A percentile compares a stretch with the other conserved stretches of the same genome.
phyloP scores from a whole-genome alignment of 1,140 invertebrate species.

The Heliconius hewitsoni region DNA sequence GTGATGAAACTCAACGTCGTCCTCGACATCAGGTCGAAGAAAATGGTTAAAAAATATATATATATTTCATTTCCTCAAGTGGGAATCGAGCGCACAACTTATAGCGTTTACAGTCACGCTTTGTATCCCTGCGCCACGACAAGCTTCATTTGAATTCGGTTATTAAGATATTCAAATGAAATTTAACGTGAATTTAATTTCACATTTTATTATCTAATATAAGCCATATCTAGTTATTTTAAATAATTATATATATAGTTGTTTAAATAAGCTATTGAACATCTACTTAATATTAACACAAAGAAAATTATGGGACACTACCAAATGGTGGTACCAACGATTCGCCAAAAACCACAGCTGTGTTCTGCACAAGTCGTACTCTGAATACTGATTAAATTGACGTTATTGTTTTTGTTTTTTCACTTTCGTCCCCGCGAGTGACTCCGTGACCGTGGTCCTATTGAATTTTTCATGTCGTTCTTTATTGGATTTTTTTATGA shows the following conservation, averaged over 20 bases:
- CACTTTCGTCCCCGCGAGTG: constrained; percentile 60
- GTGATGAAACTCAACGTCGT: no score
- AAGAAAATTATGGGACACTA: not conserved
- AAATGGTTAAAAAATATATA: no score
- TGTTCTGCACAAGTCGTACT: constrained; percentile 56
- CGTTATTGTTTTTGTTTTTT: constrained; percentile 76
- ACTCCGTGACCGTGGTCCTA: constrained; percentile 56
- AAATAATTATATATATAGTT: not conserved
- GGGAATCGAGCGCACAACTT: no score
- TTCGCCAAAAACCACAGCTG: constrained; percentile 74
- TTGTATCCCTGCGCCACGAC: no score
- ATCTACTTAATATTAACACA: not conserved
- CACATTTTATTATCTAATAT: constrained; percentile 1
- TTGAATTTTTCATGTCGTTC: constrained; percentile 76
- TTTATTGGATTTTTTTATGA: constrained; percentile 72
- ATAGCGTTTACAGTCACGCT: no score
- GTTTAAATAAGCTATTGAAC: not conserved
- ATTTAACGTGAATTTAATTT: constrained; percentile 12
- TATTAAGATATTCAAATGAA: constrained; percentile 40
- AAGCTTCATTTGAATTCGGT: not conserved
- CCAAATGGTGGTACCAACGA: constrained; percentile 25
- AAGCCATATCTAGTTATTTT: not conserved
- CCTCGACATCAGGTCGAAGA: no score
- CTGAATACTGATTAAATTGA: constrained; percentile 73
- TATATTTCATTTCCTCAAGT: no score